These are phyloP conservation scores for Gisinianus flammeolus DNA, from an alignment of 2,888 invertebrate species.

Conservation along the genomic window DNA sequence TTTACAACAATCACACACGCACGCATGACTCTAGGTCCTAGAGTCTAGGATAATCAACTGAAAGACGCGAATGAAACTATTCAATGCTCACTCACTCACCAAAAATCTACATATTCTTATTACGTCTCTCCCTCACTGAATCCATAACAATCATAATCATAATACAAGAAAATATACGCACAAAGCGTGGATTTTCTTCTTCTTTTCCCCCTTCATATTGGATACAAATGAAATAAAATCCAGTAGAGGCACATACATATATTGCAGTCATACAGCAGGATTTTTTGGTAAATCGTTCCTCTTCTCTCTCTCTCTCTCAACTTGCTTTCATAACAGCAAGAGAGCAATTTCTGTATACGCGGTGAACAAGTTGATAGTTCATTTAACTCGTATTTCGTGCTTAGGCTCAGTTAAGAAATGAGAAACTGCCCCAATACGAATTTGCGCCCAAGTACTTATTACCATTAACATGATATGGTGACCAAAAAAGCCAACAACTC, in stretches of 20 bases:
- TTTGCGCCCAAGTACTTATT: slow-evolving; percentile 3
- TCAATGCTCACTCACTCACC: slow-evolving; percentile 4
- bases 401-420: slow-evolving; percentile 35
- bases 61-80: not conserved
- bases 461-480: slow-evolving; percentile 17
- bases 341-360: not conserved
- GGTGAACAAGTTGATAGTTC: not conserved
- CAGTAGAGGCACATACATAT: slow-evolving; percentile 17
- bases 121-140: not conserved
- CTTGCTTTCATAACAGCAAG: not conserved
- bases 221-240: slow-evolving; percentile 23
- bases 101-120: slow-evolving; percentile 6
- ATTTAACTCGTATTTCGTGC: slow-evolving; percentile 25
- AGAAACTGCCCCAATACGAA: slow-evolving; percentile 36
- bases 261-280: not conserved
- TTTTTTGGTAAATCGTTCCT: not conserved
- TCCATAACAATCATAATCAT: slow-evolving; percentile 15
- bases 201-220: not conserved
- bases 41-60: not conserved
- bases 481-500: slow-evolving; percentile 16
- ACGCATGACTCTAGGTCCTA: not conserved
- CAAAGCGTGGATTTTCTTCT: slow-evolving; percentile 8
- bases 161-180: slow-evolving; percentile 8
- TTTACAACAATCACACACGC: slow-evolving; percentile 29
- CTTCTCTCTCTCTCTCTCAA: not conserved